Evolutionary conservation across 1,140 invertebrate genomes (phyloP).

Genomic region (Drosophila nigromelanica): DNA sequence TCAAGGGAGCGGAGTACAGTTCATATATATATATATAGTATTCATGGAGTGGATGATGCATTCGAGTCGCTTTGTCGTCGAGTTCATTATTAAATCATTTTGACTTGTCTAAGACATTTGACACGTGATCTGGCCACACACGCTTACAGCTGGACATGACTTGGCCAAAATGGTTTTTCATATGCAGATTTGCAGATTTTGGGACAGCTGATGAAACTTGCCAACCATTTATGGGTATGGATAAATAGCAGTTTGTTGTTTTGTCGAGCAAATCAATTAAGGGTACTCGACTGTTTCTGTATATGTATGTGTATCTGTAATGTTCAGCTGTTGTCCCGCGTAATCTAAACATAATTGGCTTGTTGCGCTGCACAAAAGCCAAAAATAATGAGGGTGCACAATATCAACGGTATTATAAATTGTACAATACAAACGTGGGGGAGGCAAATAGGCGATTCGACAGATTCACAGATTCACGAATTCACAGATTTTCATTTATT

Average conservation of each 20-base stretch:
- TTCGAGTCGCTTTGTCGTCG: conserved; percentile 54
- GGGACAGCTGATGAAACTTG: conserved; percentile 52
- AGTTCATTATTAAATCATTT: conserved; percentile 82
- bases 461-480: background rate
- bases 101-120: conserved; percentile 39
- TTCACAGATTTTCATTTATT: conserved; percentile 52
- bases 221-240: conserved; percentile 56
- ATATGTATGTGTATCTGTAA: background rate
- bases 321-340: conserved; percentile 40
- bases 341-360: conserved; percentile 78
- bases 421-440: conserved; percentile 15
- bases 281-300: conserved; percentile 1
- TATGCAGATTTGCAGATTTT: conserved; percentile 59
- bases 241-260: conserved; percentile 28
- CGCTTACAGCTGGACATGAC: conserved; percentile 65
- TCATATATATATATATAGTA: conserved; percentile 34
- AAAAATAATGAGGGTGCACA: conserved; percentile 74
- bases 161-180: conserved; percentile 50
- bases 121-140: conserved; percentile 73
- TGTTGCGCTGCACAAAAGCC: conserved; percentile 67
- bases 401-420: conserved; percentile 49
- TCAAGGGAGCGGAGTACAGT: conserved; percentile 66
- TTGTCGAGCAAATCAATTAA: conserved; percentile 60
- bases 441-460: conserved; percentile 2
- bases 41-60: conserved; percentile 28